Conservation (phyloP, 1,140 invertebrate genomes). For the Campoletis sonorensis region DNA sequence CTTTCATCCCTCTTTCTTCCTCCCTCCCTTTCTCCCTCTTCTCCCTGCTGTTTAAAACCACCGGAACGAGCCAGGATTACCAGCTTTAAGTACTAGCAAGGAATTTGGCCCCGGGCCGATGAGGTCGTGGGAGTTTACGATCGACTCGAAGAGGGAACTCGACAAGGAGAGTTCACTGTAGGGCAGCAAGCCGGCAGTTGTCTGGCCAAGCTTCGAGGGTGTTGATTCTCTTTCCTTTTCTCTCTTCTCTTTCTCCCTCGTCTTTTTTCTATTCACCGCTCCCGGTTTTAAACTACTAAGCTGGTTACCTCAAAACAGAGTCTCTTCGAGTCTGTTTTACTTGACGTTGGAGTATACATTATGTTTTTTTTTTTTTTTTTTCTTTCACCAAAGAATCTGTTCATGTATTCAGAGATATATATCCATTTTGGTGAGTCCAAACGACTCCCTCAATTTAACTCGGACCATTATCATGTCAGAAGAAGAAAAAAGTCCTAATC, state of each 20-base stretch:
- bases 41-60: slow-evolving; percentile 44
- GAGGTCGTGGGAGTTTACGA: slow-evolving; percentile 51
- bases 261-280: not conserved
- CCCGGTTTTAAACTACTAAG: slow-evolving; percentile 26
- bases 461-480: too few species aligned
- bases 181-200: not conserved
- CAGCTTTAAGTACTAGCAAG: slow-evolving; percentile 47
- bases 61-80: slow-evolving; percentile 51
- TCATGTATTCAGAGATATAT: too few species aligned
- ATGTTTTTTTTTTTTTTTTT: too few species aligned
- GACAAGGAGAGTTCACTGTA: not conserved
- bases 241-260: not conserved
- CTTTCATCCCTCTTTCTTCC: slow-evolving; percentile 11
- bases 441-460: too few species aligned
- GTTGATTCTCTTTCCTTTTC: not conserved
- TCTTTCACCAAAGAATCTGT: too few species aligned
- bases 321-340: not conserved
- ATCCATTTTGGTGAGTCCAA: too few species aligned
- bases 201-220: slow-evolving; percentile 3
- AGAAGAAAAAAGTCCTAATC: too few species aligned
- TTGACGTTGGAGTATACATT: too few species aligned
- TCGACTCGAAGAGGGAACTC: slow-evolving; percentile 7
- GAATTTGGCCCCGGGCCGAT: slow-evolving; percentile 52
- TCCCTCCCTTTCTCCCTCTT: not conserved
- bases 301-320: slow-evolving; percentile 13